Conservation (phyloP, 1,140 invertebrate genomes). For the Drosophila aff. region DNA sequence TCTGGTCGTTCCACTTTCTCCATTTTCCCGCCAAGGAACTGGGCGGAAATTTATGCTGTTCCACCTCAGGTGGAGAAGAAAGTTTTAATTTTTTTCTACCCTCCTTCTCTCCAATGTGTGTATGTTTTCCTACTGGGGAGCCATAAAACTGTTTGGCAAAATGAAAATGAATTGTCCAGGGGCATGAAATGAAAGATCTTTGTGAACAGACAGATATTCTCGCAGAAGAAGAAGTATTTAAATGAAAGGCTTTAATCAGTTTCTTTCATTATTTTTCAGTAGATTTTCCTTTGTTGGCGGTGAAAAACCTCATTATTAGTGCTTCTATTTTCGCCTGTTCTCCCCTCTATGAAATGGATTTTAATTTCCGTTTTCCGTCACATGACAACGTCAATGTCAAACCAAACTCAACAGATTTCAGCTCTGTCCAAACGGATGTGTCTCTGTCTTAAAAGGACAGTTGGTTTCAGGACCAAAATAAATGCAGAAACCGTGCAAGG, state of each 20-base stretch:
- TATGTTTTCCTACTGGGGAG: constrained; percentile 20
- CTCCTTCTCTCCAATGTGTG: background rate
- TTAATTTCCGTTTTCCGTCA: constrained; percentile 78
- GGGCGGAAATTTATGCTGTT: constrained; percentile 34
- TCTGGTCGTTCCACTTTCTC: constrained; percentile 4
- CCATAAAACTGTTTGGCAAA: constrained; percentile 50
- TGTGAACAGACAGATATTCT: background rate
- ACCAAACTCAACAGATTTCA: constrained; percentile 13
- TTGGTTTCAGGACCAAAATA: constrained; percentile 8
- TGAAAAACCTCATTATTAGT: constrained; percentile 11
- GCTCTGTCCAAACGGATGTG: constrained; percentile 13
- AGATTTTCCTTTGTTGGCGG: background rate
- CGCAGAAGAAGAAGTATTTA: constrained; percentile 19
- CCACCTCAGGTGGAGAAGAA: constrained; percentile 41
- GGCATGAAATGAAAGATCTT: constrained; percentile 23
- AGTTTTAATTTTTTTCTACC: constrained; percentile 25
- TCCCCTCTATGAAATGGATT: constrained; percentile 39
- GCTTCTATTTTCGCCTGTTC: background rate
- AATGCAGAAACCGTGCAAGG: constrained; percentile 2
- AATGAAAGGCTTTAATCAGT: constrained; percentile 20
- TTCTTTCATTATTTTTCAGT: constrained; percentile 5
- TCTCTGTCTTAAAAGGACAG: constrained; percentile 25
- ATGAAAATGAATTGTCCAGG: constrained; percentile 43
- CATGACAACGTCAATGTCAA: constrained; percentile 60
- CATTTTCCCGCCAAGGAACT: constrained; percentile 15